Evolutionary conservation across 1,140 invertebrate species (phyloP).

Genomic region (Plectrocnemia conspersa): DNA sequence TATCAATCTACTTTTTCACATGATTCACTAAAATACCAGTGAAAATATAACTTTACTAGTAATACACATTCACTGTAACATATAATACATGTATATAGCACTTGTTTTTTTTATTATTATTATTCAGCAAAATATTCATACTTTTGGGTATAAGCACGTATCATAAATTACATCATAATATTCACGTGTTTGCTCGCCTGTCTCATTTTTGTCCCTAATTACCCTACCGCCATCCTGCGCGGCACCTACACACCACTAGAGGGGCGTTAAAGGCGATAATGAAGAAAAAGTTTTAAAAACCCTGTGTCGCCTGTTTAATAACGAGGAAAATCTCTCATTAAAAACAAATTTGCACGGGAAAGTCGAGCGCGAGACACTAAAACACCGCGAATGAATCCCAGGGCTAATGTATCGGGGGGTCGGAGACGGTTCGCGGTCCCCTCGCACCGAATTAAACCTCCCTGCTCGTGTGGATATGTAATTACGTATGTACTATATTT

Average conservation of each 20-base stretch:
- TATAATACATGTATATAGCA: no score
- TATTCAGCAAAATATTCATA: not conserved
- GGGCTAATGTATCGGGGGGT: conserved; percentile 20
- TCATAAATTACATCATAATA: no score
- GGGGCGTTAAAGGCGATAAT: conserved; percentile 16
- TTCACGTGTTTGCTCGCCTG: not conserved
- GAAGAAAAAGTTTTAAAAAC: conserved; percentile 15
- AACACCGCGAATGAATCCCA: no score
- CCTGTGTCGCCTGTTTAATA: conserved; percentile 32
- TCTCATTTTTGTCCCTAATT: conserved; percentile 2
- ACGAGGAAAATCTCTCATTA: conserved; percentile 36
- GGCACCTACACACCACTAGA: not conserved
- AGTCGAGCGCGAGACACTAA: not conserved
- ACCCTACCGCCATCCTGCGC: not conserved
- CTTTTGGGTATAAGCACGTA: not conserved
- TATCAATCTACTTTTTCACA: no score
- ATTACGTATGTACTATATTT: no score
- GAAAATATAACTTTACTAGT: no score
- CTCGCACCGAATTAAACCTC: no score
- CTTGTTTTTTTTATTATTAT: no score
- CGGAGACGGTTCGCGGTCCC: conserved; percentile 1
- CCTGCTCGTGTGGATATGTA: no score
- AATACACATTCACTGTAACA: no score
- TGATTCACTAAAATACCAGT: no score
- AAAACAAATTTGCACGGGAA: conserved; percentile 35